Conservation (phyloP, 2,113 vertebrate species). For the Alectura lathami region DNA sequence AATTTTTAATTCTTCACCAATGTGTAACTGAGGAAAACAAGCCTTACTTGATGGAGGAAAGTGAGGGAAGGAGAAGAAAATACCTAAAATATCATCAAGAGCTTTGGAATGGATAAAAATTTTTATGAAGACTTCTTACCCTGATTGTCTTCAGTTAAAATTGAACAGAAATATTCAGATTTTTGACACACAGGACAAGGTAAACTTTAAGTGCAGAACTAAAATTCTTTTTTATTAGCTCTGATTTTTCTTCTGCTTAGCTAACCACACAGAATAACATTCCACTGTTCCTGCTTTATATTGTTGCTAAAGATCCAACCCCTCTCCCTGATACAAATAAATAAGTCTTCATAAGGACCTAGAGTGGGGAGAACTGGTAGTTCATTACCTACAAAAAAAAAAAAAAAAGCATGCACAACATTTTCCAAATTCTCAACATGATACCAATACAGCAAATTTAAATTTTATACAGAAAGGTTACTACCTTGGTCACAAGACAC, state of each 20-base stretch:
- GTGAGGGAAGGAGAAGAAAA: neutral
- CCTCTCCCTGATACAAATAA: neutral
- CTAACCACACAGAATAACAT: neutral
- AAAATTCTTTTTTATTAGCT: neutral
- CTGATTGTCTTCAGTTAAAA: neutral
- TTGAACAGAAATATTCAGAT: neutral
- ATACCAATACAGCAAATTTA: neutral
- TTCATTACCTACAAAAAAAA: neutral
- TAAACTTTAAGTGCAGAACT: neutral
- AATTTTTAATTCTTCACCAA: neutral
- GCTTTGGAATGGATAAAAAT: neutral
- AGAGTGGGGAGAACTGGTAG: neutral
- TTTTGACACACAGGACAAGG: neutral
- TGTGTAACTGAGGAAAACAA: neutral
- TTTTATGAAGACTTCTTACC: too few relatives aligned
- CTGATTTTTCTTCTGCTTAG: neutral
- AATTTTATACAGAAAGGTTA: neutral
- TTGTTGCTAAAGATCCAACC: neutral
- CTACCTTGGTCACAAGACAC: neutral
- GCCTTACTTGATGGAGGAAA: neutral
- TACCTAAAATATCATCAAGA: neutral
- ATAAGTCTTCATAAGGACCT: neutral
- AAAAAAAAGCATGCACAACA: neutral
- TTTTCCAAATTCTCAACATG: neutral
- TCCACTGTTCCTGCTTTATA: neutral